Base-by-base conservation (phyloP, 2,888 invertebrate genomes). In the Scelioninae gen. 1 region DNA sequence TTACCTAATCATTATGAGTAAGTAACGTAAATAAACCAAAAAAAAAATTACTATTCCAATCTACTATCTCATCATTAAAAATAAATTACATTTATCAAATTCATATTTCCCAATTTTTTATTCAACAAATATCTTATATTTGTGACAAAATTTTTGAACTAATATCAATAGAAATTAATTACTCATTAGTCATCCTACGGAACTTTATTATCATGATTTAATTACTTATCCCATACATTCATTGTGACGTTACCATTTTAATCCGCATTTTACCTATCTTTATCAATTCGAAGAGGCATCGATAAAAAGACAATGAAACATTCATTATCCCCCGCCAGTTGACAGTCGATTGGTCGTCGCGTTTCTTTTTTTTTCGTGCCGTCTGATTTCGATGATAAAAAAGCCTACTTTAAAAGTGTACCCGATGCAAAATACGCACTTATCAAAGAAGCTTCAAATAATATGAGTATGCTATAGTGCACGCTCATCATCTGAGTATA, bases 401-500 rank as follows among this genome's bases (percentile, higher is more conserved):
- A 81, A 51, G 60, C 49, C 58, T 47, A 56, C 45, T 62, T 69
- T 7, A 65, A 83, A 79, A 78, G 23, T 77, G 72, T 71, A 53
- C 49, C 65, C 65, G 68, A 68, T 77, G 77, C 77, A 77, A 84
- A 74, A 69, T 81, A 81, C 78, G 81, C 81, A 84, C 78, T 84
- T 84, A 78, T 75, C 78, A 81, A 84, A 78, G 81, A 79, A 82
- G 66, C 82, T 66, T 79, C 56, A 58, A 78, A 82, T 75, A 76
- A 81, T 76, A 60, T 49, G 75, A 63, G 79, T 75, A 63, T 77
- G 69, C 69, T 82, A 84, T 82, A 82, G 81, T 83, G 75, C 74
- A 76, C 82, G 76, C 83, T 83, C 75, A 82, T 86, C 87, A 86
- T 87, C 86, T 85, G 82, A 86, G 85, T 86, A 87, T 84, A 84